phyloP scores from a whole-genome alignment of 2,888 invertebrate genomes.

The Hyppa rectilinea region DNA sequence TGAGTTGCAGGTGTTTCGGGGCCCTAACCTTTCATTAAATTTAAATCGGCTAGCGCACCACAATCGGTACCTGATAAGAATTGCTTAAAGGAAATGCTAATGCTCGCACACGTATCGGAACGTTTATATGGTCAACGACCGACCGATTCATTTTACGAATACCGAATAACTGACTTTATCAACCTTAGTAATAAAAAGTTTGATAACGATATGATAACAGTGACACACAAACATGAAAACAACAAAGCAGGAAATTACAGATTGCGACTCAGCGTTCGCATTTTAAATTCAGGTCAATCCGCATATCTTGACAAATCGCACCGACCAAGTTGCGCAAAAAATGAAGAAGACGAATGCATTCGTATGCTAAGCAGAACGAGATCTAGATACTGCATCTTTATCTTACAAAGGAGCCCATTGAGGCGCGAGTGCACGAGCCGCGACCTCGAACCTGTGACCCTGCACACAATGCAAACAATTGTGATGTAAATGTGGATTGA shows the following conservation, averaged over 20 bases:
- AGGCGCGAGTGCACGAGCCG: slow-evolving; percentile 73
- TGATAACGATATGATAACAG: slow-evolving; percentile 41
- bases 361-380: slow-evolving; percentile 38
- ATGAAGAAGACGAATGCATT: slow-evolving; percentile 30
- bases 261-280: slow-evolving; percentile 10
- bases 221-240: slow-evolving; percentile 52
- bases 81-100: slow-evolving; percentile 67
- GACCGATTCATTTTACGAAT: slow-evolving; percentile 59
- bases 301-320: slow-evolving; percentile 13
- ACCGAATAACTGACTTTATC: slow-evolving; percentile 33
- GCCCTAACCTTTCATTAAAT: slow-evolving; percentile 70
- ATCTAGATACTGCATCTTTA: slow-evolving; percentile 60
- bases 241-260: slow-evolving; percentile 39
- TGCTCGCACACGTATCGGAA: slow-evolving; percentile 55
- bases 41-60: slow-evolving; percentile 68
- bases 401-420: slow-evolving; percentile 72
- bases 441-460: slow-evolving; percentile 89
- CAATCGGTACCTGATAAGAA: slow-evolving; percentile 72
- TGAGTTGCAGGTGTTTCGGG: slow-evolving; percentile 72
- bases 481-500: slow-evolving; percentile 85
- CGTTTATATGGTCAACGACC: slow-evolving; percentile 70
- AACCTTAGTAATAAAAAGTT: slow-evolving; percentile 19
- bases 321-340: slow-evolving; percentile 11
- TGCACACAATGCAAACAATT: slow-evolving; percentile 85
- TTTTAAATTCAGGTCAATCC: slow-evolving; percentile 47